Evolutionary conservation across 2,888 invertebrate genomes (phyloP).

Genomic region (Orchesellides sinensis): DNA sequence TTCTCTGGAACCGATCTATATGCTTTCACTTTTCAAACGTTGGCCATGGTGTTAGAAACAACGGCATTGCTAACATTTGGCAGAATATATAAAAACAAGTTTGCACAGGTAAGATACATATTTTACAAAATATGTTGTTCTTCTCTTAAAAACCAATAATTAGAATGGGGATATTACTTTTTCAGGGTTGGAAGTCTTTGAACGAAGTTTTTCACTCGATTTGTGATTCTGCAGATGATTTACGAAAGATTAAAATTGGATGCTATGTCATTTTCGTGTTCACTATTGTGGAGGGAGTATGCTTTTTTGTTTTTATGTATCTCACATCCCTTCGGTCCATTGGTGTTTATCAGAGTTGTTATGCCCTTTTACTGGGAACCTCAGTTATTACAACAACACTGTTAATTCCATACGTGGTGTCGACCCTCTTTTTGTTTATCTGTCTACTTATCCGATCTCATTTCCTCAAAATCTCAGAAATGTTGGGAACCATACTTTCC

Average conservation of each 20-base stretch:
- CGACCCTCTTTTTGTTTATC: slow-evolving; percentile 69
- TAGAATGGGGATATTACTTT: background rate
- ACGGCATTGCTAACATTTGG: slow-evolving; percentile 63
- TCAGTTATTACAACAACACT: slow-evolving; percentile 58
- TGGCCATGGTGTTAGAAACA: slow-evolving; percentile 71
- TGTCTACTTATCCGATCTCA: slow-evolving; percentile 70
- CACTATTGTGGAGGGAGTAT: slow-evolving; percentile 52
- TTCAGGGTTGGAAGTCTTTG: slow-evolving; percentile 67
- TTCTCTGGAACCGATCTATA: slow-evolving; percentile 72
- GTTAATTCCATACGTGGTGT: slow-evolving; percentile 66
- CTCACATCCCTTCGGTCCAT: slow-evolving; percentile 34
- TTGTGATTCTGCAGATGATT: slow-evolving; percentile 68
- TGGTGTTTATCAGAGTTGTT: slow-evolving; percentile 55
- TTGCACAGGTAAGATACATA: slow-evolving; percentile 65
- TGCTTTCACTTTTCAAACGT: slow-evolving; percentile 69
- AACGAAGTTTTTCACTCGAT: slow-evolving; percentile 69
- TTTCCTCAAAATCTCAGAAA: slow-evolving; percentile 70
- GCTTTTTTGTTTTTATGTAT: slow-evolving; percentile 50
- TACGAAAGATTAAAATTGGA: slow-evolving; percentile 64
- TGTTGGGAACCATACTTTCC: slow-evolving; percentile 63
- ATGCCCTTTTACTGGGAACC: slow-evolving; percentile 54
- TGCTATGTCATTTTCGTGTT: slow-evolving; percentile 58
- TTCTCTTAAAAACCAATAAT: background rate
- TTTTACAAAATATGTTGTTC: background rate
- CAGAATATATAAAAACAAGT: slow-evolving; percentile 56